phyloP scores from a whole-genome alignment of 2,888 invertebrate species.

The Exocentrus adspersus region DNA sequence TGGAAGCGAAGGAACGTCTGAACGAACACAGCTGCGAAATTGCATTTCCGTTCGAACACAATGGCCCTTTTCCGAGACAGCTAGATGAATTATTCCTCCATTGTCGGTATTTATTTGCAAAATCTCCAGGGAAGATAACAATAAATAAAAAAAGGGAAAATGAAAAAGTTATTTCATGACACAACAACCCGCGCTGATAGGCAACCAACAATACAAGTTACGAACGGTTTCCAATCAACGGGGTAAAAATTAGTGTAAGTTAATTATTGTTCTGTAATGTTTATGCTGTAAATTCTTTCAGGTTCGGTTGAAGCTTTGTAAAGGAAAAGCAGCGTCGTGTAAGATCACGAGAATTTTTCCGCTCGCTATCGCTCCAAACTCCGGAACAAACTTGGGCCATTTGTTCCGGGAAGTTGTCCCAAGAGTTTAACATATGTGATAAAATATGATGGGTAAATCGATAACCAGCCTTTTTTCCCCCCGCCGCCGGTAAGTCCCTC shows the following conservation, averaged over 20 bases:
- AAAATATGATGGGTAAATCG: constrained; percentile 3
- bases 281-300: too few relatives aligned
- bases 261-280: too few relatives aligned
- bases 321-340: too few relatives aligned
- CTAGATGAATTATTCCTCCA: background rate
- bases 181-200: too few relatives aligned
- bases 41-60: background rate
- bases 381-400: background rate
- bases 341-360: too few relatives aligned
- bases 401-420: background rate
- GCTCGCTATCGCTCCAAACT: background rate
- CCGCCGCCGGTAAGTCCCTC: background rate
- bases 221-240: too few relatives aligned
- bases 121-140: background rate
- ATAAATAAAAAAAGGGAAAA: too few relatives aligned
- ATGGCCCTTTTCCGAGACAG: background rate
- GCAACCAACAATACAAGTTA: too few relatives aligned
- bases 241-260: too few relatives aligned
- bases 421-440: background rate
- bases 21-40: background rate
- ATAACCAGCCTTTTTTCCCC: background rate
- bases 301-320: too few relatives aligned
- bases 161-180: too few relatives aligned
- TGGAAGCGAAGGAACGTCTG: background rate
- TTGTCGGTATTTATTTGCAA: background rate